Evolutionary conservation across 1,140 invertebrate species (phyloP).

Genomic region (Panulirus ornatus): DNA sequence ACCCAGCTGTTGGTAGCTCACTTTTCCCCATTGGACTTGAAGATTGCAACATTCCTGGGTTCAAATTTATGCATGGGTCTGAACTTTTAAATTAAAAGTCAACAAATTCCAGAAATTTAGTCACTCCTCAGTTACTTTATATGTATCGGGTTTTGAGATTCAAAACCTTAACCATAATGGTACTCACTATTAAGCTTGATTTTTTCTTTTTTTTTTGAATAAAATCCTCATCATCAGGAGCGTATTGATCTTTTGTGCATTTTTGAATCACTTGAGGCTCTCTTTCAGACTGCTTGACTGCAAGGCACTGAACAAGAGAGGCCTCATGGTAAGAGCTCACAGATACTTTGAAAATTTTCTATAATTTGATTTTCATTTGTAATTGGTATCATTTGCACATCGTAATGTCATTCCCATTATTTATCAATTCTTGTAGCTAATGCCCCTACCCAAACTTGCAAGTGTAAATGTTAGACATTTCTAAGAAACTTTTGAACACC

Average conservation of each 20-base stretch:
- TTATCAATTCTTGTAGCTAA: conserved; percentile 62
- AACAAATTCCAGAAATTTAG: conserved; percentile 55
- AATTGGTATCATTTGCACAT: conserved; percentile 70
- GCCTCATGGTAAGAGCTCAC: conserved; percentile 36
- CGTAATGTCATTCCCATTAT: conserved; percentile 71
- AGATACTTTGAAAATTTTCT: conserved; percentile 43
- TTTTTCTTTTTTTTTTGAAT: conserved; percentile 19
- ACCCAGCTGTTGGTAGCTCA: conserved; percentile 70
- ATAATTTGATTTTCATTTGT: conserved; percentile 61
- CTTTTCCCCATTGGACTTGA: conserved; percentile 67
- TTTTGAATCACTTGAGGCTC: conserved; percentile 54
- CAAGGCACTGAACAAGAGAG: neutral
- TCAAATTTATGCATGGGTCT: conserved; percentile 66
- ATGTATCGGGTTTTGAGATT: conserved; percentile 57
- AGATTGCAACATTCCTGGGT: conserved; percentile 68
- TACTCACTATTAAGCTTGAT: conserved; percentile 52
- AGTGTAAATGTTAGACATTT: conserved; percentile 65
- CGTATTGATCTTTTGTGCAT: conserved; percentile 30
- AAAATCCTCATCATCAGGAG: conserved; percentile 10
- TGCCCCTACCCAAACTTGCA: conserved; percentile 62
- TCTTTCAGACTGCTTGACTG: neutral
- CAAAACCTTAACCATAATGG: conserved; percentile 30
- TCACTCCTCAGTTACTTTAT: conserved; percentile 53
- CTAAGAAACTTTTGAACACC: conserved; percentile 49
- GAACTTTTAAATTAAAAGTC: conserved; percentile 50